A percentile compares a stretch with the other conserved stretches of the same genome.
Evolutionary conservation across 2,797 vertebrate genomes (phyloP).

Genomic region (Pseudochirops cupreus): DNA sequence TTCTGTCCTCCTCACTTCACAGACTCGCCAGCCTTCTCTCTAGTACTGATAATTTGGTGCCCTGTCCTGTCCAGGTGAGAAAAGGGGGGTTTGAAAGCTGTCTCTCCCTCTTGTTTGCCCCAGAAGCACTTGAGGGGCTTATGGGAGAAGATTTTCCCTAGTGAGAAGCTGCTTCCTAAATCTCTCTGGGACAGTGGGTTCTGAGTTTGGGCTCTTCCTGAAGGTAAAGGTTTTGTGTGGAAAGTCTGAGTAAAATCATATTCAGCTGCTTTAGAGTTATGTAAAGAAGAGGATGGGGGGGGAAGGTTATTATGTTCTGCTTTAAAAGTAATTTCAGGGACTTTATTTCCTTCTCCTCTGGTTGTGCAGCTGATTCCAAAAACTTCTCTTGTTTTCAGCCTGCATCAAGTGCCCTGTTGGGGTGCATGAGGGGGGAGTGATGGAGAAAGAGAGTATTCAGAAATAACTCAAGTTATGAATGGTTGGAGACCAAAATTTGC

Average conservation of each 20-base stretch:
- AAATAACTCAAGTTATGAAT: constrained; percentile 24
- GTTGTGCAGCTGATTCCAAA: constrained; percentile 33
- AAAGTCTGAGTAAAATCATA: constrained; percentile 63
- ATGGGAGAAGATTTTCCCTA: neutral
- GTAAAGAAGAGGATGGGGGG: constrained; percentile 37
- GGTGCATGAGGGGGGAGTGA: neutral
- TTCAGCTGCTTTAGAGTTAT: constrained; percentile 23
- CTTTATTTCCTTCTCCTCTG: constrained; percentile 49
- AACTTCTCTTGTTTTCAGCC: constrained; percentile 38
- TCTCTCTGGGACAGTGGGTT: constrained; percentile 2
- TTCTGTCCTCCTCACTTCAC: neutral
- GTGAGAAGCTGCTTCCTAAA: constrained; percentile 54
- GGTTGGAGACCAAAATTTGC: neutral
- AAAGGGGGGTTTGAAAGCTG: neutral
- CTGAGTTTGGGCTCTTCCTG: constrained; percentile 49
- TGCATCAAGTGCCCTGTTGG: constrained; percentile 16
- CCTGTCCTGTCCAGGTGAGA: neutral
- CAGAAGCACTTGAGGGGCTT: neutral
- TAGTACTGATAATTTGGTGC: neutral
- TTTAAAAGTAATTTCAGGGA: constrained; percentile 46
- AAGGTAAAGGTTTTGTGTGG: constrained; percentile 63
- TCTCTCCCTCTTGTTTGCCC: neutral
- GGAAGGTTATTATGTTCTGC: constrained; percentile 51
- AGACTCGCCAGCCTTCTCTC: neutral
- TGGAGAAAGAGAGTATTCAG: constrained; percentile 17